phyloP scores from a whole-genome alignment of 30 jellyfish, hydroid and myxozoan genomes.

The Clytia hemisphaerica region DNA sequence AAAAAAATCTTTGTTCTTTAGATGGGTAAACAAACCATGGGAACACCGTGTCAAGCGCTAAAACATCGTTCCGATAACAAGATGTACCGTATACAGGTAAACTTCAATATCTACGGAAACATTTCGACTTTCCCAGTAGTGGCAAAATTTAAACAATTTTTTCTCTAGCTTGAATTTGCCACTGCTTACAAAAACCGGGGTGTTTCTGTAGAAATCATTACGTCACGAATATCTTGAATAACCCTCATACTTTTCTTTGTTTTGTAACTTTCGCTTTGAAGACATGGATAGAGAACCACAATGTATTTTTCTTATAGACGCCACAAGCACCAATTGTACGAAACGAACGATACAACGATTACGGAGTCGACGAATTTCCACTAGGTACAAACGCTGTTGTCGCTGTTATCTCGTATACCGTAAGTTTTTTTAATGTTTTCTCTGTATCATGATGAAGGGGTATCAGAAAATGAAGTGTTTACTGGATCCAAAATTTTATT shows the following conservation, averaged over 20 bases:
- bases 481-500: no score
- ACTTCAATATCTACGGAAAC: background rate
- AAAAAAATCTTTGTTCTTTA: constrained; percentile 31
- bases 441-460: background rate
- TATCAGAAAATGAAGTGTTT: no score
- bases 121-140: no score
- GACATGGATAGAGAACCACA: background rate
- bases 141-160: no score
- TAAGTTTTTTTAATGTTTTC: constrained; percentile 17
- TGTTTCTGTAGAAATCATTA: no score
- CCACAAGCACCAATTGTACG: constrained; percentile 92
- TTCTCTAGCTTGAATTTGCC: no score
- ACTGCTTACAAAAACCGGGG: background rate
- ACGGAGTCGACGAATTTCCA: constrained; percentile 84
- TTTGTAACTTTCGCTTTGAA: background rate
- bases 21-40: constrained; percentile 99
- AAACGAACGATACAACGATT: constrained; percentile 72
- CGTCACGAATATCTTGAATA: no score
- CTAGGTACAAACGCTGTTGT: constrained; percentile 98
- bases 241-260: no score
- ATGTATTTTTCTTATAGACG: constrained; percentile 41
- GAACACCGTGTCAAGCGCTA: constrained; percentile 92
- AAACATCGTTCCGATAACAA: constrained; percentile 89
- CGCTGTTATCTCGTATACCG: constrained; percentile 99
- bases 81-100: constrained; percentile 82